Evolutionary conservation across 2,113 vertebrate species (phyloP).

Genomic region (Grus americana): DNA sequence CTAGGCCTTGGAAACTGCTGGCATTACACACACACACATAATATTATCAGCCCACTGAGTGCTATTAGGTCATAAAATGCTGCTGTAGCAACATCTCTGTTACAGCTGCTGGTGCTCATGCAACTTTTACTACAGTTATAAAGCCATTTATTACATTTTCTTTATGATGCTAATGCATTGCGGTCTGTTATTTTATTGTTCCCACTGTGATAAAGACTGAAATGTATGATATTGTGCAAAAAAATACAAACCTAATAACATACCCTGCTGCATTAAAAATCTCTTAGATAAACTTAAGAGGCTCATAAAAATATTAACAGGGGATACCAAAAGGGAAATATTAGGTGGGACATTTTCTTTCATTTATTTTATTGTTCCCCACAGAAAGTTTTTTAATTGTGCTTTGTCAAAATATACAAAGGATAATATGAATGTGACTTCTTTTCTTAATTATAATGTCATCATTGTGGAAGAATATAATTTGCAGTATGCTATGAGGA

Average conservation of each 20-base stretch:
- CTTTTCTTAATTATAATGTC: constrained; percentile 63
- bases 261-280: constrained; percentile 73
- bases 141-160: constrained; percentile 83
- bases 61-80: constrained; percentile 76
- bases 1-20: constrained; percentile 69
- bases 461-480: constrained; percentile 49
- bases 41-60: constrained; percentile 77
- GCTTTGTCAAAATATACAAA: constrained; percentile 68
- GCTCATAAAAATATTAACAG: constrained; percentile 74
- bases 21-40: constrained; percentile 67
- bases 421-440: constrained; percentile 34
- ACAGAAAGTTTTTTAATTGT: constrained; percentile 62
- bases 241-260: constrained; percentile 66
- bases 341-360: constrained; percentile 64
- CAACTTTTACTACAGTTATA: constrained; percentile 83
- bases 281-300: constrained; percentile 75
- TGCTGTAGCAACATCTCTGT: constrained; percentile 71
- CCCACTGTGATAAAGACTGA: constrained; percentile 76
- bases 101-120: constrained; percentile 78
- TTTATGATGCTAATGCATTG: constrained; percentile 81
- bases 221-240: constrained; percentile 72
- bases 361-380: constrained; percentile 67
- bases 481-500: constrained; percentile 42
- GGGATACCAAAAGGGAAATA: constrained; percentile 67
- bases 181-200: constrained; percentile 80